A percentile compares a stretch with the other conserved stretches of the same genome.
Evolutionary conservation across 2,888 invertebrate genomes (phyloP).

Genomic region (Penaeus monodon): DNA sequence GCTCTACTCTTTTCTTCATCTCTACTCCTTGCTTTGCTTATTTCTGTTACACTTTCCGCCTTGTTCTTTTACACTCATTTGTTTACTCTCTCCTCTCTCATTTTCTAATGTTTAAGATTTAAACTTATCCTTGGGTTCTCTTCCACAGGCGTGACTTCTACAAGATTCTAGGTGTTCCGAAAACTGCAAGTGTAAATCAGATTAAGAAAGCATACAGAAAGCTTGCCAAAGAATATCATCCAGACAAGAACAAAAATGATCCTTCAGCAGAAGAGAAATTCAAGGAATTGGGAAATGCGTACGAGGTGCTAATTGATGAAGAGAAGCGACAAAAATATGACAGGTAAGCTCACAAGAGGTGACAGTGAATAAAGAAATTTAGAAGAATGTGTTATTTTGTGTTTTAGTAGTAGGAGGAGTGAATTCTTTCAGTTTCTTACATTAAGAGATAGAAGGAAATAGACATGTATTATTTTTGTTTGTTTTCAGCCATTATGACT

Average conservation of each 20-base stretch:
- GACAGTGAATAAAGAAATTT: too few relatives aligned
- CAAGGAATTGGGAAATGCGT: conserved; percentile 94
- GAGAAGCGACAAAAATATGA: conserved; percentile 96
- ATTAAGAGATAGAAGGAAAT: too few relatives aligned
- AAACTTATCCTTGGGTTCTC: conserved; percentile 26
- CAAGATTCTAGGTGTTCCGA: conserved; percentile 87
- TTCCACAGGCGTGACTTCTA: conserved; percentile 89
- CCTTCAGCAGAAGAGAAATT: conserved; percentile 93
- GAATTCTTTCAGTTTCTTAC: too few relatives aligned
- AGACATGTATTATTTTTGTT: too few relatives aligned
- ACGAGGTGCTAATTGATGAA: conserved; percentile 92
- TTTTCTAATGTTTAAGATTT: not conserved
- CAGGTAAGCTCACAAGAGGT: conserved; percentile 69
- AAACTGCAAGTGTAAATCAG: conserved; percentile 89
- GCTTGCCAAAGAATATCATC: conserved; percentile 95
- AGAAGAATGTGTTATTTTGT: not conserved
- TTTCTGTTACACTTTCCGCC: not conserved
- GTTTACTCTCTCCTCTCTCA: not conserved
- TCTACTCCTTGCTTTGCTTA: not conserved
- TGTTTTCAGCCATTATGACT: too few relatives aligned
- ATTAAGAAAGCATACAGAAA: conserved; percentile 98
- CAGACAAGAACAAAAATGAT: conserved; percentile 96
- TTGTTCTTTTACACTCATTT: not conserved
- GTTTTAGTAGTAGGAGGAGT: too few relatives aligned
- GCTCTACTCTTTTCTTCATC: not conserved